phyloP scores from a whole-genome alignment of 2,113 vertebrate species.

The Dendropsophus ebraccatus region DNA sequence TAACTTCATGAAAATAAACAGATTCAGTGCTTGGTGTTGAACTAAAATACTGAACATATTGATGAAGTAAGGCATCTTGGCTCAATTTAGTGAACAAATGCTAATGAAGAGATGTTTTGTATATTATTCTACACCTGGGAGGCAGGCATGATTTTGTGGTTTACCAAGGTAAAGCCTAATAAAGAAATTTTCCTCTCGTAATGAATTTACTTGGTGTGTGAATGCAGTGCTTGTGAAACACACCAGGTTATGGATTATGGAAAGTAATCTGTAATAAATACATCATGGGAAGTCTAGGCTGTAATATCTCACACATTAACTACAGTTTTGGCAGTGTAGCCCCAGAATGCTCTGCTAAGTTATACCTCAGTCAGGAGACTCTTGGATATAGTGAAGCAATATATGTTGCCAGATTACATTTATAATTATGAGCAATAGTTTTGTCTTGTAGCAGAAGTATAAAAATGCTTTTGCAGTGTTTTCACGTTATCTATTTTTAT shows the following conservation, averaged over 20 bases:
- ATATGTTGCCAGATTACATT: background rate
- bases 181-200: conserved; percentile 53
- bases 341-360: background rate
- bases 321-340: conserved; percentile 19
- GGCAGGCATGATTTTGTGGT: conserved; percentile 49
- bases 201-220: conserved; percentile 32
- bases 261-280: conserved; percentile 54
- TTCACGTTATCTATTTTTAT: background rate
- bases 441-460: background rate
- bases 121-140: conserved; percentile 56
- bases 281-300: conserved; percentile 37
- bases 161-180: conserved; percentile 51
- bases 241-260: conserved; percentile 43
- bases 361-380: background rate
- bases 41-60: conserved; percentile 25
- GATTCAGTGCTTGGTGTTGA: conserved; percentile 64
- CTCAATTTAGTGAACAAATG: conserved; percentile 26
- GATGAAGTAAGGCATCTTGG: background rate
- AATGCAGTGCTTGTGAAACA: conserved; percentile 47
- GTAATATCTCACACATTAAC: conserved; percentile 26
- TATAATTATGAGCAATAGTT: background rate
- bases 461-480: background rate
- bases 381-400: background rate
- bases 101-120: conserved; percentile 36
- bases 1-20: conserved; percentile 72